Evolutionary conservation across 2,888 invertebrate species (phyloP).

Genomic region (Cheilosia grossa): DNA sequence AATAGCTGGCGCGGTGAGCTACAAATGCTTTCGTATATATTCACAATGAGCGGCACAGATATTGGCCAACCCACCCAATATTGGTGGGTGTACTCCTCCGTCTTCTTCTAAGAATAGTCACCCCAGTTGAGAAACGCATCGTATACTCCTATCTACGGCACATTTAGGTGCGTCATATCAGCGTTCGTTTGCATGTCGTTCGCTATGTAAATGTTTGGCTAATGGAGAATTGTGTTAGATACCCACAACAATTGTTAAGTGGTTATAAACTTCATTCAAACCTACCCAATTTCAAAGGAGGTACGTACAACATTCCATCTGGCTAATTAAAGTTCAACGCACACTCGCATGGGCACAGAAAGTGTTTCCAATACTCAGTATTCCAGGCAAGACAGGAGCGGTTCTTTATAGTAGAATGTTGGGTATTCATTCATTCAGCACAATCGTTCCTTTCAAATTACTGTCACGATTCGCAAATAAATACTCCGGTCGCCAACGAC

Average conservation of each 20-base stretch:
- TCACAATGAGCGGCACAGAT: slow-evolving; percentile 11
- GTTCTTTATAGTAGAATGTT: slow-evolving; percentile 51
- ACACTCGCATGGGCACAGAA: not conserved
- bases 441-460: slow-evolving; percentile 55
- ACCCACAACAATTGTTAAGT: slow-evolving; percentile 29
- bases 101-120: slow-evolving; percentile 46
- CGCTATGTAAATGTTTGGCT: slow-evolving; percentile 37
- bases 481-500: slow-evolving; percentile 9
- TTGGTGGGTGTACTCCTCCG: slow-evolving; percentile 43
- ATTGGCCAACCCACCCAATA: slow-evolving; percentile 28
- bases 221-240: slow-evolving; percentile 25
- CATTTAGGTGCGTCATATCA: slow-evolving; percentile 40
- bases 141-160: slow-evolving; percentile 3
- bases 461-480: slow-evolving; percentile 58
- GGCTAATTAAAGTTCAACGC: slow-evolving; percentile 30
- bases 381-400: slow-evolving; percentile 51
- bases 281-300: slow-evolving; percentile 2
- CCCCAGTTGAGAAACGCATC: slow-evolving; percentile 7
- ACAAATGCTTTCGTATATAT: slow-evolving; percentile 14
- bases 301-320: slow-evolving; percentile 15
- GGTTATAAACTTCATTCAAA: slow-evolving; percentile 9
- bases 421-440: slow-evolving; percentile 36
- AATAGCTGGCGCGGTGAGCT: slow-evolving; percentile 42
- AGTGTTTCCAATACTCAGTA: slow-evolving; percentile 34
- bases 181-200: slow-evolving; percentile 38